Conservation (phyloP, 2,888 invertebrate genomes). For the Aleiodes leptofemur region DNA sequence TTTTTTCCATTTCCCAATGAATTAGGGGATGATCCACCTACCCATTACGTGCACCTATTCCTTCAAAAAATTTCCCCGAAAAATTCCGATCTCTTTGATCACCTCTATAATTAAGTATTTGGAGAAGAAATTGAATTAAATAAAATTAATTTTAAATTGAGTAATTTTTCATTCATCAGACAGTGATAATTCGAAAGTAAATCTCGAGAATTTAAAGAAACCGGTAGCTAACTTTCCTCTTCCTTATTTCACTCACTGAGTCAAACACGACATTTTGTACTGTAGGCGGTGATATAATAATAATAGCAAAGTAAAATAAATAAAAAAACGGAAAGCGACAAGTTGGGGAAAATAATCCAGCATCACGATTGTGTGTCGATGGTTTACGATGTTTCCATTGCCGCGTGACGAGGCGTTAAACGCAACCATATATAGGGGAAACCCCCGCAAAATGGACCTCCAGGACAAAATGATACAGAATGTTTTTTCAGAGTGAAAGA, state of each 20-base stretch:
- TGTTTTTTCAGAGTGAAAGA: too few relatives aligned
- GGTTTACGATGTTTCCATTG: slow-evolving; percentile 62
- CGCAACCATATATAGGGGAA: slow-evolving; percentile 23
- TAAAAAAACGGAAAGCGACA: slow-evolving; percentile 24
- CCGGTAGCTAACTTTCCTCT: neutral
- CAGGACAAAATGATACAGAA: too few relatives aligned
- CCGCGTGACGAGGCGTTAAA: slow-evolving; percentile 65
- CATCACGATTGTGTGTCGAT: slow-evolving; percentile 47
- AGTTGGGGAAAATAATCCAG: slow-evolving; percentile 35
- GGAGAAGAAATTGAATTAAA: neutral
- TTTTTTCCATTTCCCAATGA: slow-evolving; percentile 10
- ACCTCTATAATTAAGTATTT: neutral
- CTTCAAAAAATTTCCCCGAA: neutral
- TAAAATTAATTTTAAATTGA: too few relatives aligned
- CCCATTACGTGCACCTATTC: slow-evolving; percentile 15
- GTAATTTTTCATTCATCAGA: too few relatives aligned
- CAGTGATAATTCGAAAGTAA: too few relatives aligned
- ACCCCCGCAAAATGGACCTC: too few relatives aligned
- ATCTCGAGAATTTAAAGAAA: neutral
- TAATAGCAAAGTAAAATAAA: neutral
- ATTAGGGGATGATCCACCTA: slow-evolving; percentile 25
- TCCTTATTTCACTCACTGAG: neutral
- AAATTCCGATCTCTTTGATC: neutral
- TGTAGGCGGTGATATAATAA: slow-evolving; percentile 3
- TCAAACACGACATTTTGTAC: neutral